These are phyloP conservation scores for Amphibalanus amphitrite DNA, from an alignment of 1,140 invertebrate species.

Conservation along the genomic window DNA sequence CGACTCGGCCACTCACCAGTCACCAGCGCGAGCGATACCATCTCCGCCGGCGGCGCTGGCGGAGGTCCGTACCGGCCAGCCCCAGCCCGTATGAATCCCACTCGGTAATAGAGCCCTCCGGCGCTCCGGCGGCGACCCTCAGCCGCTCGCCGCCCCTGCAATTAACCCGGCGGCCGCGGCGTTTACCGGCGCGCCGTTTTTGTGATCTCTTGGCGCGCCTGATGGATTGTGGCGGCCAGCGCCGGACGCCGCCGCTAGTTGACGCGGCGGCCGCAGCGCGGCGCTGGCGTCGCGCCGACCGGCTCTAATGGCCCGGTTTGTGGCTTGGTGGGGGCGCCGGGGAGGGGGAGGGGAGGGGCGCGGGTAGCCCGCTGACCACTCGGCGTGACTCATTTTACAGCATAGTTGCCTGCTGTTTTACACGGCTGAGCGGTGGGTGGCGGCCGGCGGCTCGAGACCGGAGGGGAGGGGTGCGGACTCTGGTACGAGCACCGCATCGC, in stretches of 20 bases:
- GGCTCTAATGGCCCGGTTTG: neutral
- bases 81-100: no score
- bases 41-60: no score
- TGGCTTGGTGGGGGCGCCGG: no score
- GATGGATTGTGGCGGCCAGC: neutral
- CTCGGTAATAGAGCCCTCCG: no score
- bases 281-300: neutral
- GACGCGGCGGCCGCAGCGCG: no score
- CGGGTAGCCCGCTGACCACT: neutral
- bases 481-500: no score
- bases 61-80: no score
- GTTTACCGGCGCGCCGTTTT: neutral
- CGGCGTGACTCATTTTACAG: neutral
- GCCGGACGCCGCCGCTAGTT: neutral
- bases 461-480: no score
- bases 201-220: neutral
- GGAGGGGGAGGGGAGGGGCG: no score
- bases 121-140: no score
- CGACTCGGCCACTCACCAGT: no score
- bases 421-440: neutral
- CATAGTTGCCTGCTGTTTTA: neutral
- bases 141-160: neutral
- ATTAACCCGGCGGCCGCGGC: neutral
- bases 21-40: no score
- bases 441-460: neutral